Conservation (phyloP, 2,797 vertebrate genomes). For the Danio tinwini region DNA sequence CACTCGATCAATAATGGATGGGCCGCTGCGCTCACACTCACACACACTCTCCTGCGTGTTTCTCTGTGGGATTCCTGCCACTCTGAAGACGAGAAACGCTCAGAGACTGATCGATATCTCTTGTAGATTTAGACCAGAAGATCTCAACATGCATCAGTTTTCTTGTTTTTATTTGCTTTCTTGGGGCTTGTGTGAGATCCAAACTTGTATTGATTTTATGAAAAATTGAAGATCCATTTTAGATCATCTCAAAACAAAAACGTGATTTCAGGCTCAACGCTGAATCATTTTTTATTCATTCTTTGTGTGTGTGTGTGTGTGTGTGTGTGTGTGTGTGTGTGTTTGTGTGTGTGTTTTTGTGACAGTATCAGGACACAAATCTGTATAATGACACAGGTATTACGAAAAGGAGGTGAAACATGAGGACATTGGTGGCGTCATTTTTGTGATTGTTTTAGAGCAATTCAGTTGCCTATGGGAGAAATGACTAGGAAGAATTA, state of each 20-base stretch:
- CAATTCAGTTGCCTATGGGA: too few relatives aligned
- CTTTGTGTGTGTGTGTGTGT: too few relatives aligned
- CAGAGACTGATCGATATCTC: constrained; percentile 21
- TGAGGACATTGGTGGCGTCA: too few relatives aligned
- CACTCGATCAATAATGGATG: constrained; percentile 35
- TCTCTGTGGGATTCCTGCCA: constrained; percentile 22
- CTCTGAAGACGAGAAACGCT: background rate
- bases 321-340: too few relatives aligned
- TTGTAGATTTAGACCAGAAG: background rate
- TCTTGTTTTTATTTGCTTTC: background rate
- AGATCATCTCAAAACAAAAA: background rate
- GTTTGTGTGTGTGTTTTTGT: too few relatives aligned
- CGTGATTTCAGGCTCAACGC: background rate
- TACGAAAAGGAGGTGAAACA: too few relatives aligned
- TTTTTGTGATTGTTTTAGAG: too few relatives aligned
- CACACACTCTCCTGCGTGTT: constrained; percentile 14
- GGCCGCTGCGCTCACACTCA: background rate
- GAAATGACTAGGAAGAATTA: too few relatives aligned
- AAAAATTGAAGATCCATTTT: background rate
- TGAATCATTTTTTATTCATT: too few relatives aligned
- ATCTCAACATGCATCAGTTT: background rate
- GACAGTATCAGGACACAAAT: too few relatives aligned
- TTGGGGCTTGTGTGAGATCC: background rate
- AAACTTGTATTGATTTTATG: background rate
- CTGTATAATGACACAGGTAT: too few relatives aligned